Conservation (phyloP, 2,113 vertebrate species). For the Oenanthe melanoleuca region DNA sequence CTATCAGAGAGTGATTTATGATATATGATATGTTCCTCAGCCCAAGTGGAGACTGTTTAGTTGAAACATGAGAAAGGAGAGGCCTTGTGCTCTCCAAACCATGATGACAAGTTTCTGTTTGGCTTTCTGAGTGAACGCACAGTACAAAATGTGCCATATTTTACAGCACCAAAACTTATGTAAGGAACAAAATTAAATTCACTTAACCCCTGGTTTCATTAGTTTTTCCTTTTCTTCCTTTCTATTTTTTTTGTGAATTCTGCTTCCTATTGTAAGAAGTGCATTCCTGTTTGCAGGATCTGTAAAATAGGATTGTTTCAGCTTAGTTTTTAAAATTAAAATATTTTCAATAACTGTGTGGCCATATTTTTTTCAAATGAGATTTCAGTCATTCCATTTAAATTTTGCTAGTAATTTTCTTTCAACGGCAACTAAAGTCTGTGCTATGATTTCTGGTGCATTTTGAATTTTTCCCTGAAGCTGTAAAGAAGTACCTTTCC, state of each 20-base stretch:
- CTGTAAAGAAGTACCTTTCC: slow-evolving; percentile 2
- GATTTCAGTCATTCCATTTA: slow-evolving; percentile 10
- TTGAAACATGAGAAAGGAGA: slow-evolving; percentile 91
- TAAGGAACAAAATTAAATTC: slow-evolving; percentile 64
- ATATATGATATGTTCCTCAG: slow-evolving; percentile 90
- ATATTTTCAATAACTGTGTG: neutral
- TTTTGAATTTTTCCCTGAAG: slow-evolving; percentile 36
- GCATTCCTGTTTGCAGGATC: neutral
- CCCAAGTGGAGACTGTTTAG: slow-evolving; percentile 87
- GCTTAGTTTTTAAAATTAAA: neutral
- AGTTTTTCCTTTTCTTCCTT: neutral
- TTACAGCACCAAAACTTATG: slow-evolving; percentile 69
- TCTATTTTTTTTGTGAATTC: neutral
- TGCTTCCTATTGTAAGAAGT: neutral
- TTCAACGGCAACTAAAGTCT: slow-evolving; percentile 21
- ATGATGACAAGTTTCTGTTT: slow-evolving; percentile 84
- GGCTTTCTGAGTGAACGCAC: slow-evolving; percentile 75
- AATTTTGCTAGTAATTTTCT: slow-evolving; percentile 46
- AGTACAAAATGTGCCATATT: slow-evolving; percentile 74
- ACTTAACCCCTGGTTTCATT: slow-evolving; percentile 5
- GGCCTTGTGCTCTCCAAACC: slow-evolving; percentile 82
- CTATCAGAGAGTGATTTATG: slow-evolving; percentile 97
- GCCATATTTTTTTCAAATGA: slow-evolving; percentile 17
- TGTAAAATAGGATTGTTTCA: neutral
- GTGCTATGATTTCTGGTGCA: slow-evolving; percentile 1